These are phyloP conservation scores for Grus americana DNA, from an alignment of 2,113 vertebrate species.

Conservation along the genomic window DNA sequence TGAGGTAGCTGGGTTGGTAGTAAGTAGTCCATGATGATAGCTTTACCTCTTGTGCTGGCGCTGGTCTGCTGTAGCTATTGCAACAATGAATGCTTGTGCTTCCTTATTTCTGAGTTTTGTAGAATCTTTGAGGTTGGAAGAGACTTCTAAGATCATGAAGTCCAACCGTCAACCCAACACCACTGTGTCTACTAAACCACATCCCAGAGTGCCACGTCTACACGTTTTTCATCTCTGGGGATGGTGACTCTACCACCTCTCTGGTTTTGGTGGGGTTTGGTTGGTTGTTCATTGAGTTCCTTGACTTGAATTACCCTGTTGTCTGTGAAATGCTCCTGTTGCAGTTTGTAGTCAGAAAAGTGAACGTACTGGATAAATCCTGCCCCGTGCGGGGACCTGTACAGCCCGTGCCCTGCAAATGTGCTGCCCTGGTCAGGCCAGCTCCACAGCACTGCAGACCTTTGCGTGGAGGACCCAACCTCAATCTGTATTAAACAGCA, in stretches of 20 bases:
- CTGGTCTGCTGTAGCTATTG: background rate
- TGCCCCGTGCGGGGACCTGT: background rate
- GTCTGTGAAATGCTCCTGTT: background rate
- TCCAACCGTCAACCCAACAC: no score
- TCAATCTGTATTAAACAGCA: fast-evolving
- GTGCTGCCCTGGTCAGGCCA: no score
- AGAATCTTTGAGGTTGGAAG: no score
- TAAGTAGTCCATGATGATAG: fast-evolving
- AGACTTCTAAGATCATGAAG: no score
- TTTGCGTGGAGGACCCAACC: fast-evolving
- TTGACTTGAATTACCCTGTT: background rate
- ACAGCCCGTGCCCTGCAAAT: background rate
- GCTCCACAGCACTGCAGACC: background rate
- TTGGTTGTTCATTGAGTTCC: background rate
- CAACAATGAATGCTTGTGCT: fast-evolving
- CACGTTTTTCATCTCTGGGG: no score
- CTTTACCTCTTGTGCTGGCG: background rate
- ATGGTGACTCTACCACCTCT: no score
- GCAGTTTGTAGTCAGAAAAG: background rate
- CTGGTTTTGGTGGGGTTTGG: background rate
- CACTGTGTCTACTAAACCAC: no score
- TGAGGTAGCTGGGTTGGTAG: background rate
- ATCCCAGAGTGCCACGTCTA: no score
- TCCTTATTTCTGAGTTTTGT: background rate
- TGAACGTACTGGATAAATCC: background rate